Conservation (phyloP, 2,113 vertebrate species). For the Neodontobutis hainanensis region DNA sequence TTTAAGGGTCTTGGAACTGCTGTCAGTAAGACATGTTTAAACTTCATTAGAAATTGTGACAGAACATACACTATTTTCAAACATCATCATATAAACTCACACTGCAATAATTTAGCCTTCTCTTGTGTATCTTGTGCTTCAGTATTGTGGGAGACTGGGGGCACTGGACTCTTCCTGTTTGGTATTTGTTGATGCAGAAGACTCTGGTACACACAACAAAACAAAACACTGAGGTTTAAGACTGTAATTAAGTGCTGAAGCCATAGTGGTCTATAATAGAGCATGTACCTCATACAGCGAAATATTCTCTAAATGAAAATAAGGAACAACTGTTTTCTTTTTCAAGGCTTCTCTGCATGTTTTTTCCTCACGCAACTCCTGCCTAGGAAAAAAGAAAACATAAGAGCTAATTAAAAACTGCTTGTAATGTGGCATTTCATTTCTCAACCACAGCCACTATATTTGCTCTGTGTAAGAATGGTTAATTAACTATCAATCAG, state of each 20-base stretch:
- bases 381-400: slow-evolving; percentile 65
- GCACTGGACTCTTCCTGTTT: slow-evolving; percentile 75
- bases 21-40: slow-evolving; percentile 1
- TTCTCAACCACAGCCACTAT: too few relatives aligned
- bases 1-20: slow-evolving; percentile 46
- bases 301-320: slow-evolving; percentile 83
- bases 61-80: neutral
- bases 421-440: too few relatives aligned
- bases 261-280: neutral
- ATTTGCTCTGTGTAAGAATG: neutral
- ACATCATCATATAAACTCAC: slow-evolving; percentile 3
- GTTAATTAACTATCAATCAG: neutral
- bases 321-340: slow-evolving; percentile 76
- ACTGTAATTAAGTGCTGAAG: neutral
- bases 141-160: slow-evolving; percentile 57
- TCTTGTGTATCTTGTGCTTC: slow-evolving; percentile 32
- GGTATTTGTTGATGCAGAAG: slow-evolving; percentile 63
- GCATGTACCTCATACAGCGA: slow-evolving; percentile 67
- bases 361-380: slow-evolving; percentile 75
- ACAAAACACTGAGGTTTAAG: neutral
- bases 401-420: neutral
- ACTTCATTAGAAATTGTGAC: neutral
- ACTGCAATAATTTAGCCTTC: slow-evolving; percentile 29
- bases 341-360: slow-evolving; percentile 70
- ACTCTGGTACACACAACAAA: slow-evolving; percentile 21